Evolutionary conservation across 2,797 vertebrate species (phyloP).

Genomic region (Cirrhinus molitorella): DNA sequence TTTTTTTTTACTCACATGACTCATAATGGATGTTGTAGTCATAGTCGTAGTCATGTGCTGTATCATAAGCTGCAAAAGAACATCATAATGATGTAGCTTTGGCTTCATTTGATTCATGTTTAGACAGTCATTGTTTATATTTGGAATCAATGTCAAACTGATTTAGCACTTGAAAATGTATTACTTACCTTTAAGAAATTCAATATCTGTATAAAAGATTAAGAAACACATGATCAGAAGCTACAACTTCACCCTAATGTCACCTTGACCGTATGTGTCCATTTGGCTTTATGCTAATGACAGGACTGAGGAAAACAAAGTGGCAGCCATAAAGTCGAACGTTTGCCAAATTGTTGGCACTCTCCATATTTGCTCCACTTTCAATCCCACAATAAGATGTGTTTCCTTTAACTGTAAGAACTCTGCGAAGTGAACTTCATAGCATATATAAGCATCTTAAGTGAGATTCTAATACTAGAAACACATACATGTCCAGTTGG

Average conservation of each 20-base stretch:
- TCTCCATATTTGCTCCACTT: not conserved
- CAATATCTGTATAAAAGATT: conserved; percentile 70
- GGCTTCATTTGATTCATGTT: not conserved
- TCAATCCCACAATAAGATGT: not conserved
- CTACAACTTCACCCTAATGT: conserved; percentile 2
- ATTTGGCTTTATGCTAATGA: not conserved
- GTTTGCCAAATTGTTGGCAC: not conserved
- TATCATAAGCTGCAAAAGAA: conserved; percentile 74
- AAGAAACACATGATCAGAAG: conserved; percentile 23
- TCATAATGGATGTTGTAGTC: conserved; percentile 69
- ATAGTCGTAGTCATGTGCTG: conserved; percentile 78
- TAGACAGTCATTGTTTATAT: not conserved
- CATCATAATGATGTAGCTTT: conserved; percentile 17
- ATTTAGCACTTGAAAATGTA: not conserved
- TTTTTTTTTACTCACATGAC: conserved; percentile 75
- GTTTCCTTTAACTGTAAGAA: not conserved
- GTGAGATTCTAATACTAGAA: not conserved
- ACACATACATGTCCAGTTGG: not conserved
- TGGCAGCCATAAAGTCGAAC: not conserved
- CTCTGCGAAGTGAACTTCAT: not conserved
- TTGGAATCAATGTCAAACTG: not conserved
- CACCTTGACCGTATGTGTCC: not conserved
- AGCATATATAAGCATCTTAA: not conserved
- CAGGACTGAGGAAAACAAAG: too few species aligned
- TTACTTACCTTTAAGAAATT: conserved; percentile 75